Evolutionary conservation across 2,888 invertebrate genomes (phyloP).

Genomic region (Cepaea hortensis): DNA sequence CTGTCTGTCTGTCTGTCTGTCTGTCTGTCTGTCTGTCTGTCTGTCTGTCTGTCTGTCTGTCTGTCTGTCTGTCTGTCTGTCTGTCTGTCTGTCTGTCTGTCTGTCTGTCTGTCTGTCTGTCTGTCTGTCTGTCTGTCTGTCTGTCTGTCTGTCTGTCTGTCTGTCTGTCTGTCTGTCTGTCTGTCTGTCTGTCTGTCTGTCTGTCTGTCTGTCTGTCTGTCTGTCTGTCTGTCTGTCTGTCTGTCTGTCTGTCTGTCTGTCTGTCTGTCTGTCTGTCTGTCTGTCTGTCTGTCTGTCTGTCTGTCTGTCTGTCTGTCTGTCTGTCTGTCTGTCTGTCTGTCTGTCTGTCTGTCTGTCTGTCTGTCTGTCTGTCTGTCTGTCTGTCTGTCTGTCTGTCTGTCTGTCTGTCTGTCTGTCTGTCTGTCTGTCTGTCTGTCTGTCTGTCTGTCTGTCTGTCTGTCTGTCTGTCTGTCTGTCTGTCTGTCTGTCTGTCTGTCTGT

Average conservation of each 20-base stretch:
- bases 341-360: conserved; percentile 1
- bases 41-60: no score
- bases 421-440: no score
- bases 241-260: conserved; percentile 3
- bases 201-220: not conserved
- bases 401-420: no score
- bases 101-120: conserved; percentile 1
- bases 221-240: conserved; percentile 3
- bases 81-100: not conserved
- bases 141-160: conserved; percentile 3
- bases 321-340: no score
- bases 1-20: no score
- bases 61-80: no score
- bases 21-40: no score
- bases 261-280: conserved; percentile 9
- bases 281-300: not conserved
- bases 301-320: no score
- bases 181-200: conserved; percentile 17
- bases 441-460: no score
- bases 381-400: no score
- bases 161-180: conserved; percentile 9
- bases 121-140: conserved; percentile 3
- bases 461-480: no score
- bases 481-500: not conserved
- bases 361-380: not conserved